A percentile compares a stretch with the other conserved stretches of the same genome.
phyloP scores from a whole-genome alignment of 2,113 vertebrate genomes.

The Rhea pennata region DNA sequence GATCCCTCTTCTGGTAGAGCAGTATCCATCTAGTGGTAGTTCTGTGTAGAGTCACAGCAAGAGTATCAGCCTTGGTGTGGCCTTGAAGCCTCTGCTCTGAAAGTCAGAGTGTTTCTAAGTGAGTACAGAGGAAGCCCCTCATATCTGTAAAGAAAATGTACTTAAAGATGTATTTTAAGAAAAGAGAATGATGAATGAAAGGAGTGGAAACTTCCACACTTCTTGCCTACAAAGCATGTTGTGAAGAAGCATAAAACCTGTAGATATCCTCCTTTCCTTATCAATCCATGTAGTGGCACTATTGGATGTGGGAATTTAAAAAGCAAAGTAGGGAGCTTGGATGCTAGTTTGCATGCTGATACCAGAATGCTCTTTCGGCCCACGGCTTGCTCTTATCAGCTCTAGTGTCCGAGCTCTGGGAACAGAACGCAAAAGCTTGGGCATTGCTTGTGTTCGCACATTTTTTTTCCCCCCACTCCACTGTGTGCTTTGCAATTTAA shows the following conservation, averaged over 20 bases:
- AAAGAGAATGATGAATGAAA: not conserved
- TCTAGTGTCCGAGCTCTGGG: conserved; percentile 27
- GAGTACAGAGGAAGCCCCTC: not conserved
- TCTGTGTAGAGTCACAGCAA: not conserved
- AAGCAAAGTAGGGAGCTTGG: not conserved
- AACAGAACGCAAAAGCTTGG: not conserved
- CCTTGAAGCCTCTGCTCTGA: not conserved
- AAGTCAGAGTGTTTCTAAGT: not conserved
- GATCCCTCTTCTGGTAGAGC: not conserved
- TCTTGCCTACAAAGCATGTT: not conserved
- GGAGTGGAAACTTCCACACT: rapidly evolving
- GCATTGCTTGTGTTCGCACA: not conserved
- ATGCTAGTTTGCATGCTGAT: not conserved
- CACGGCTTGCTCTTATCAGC: not conserved
- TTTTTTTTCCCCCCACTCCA: not conserved
- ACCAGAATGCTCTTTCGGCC: not conserved
- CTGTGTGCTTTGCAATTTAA: conserved; percentile 55
- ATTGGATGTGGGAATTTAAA: not conserved
- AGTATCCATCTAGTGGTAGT: not conserved
- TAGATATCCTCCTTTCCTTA: not conserved
- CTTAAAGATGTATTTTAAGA: not conserved
- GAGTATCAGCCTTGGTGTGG: not conserved
- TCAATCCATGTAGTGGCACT: not conserved
- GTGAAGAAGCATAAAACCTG: not conserved
- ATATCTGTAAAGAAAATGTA: not conserved